Evolutionary conservation across 2,888 invertebrate genomes (phyloP), one percentile per base, ranked within the genome.

Genomic region (Argyra leucocephala): DNA sequence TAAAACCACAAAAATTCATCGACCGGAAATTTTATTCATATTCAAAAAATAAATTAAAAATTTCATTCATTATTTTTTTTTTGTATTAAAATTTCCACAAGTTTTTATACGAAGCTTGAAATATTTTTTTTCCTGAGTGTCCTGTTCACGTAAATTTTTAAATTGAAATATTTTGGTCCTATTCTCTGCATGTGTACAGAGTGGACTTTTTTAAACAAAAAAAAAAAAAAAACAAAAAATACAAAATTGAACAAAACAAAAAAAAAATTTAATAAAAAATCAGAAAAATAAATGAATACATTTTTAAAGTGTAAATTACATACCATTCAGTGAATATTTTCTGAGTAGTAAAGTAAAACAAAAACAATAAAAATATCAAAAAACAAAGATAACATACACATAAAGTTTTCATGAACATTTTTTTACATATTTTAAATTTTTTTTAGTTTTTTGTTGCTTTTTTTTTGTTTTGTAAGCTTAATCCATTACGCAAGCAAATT

Each of bases 21-120:
- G 37, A 37, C 37, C 37, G 37, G 37, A 37, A 37, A 37, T 37
- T 37, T 37, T 37, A 37, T 37, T 37, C 37, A 37, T 37, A 37
- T 37, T 37, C 37, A 15, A 12, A 37, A 37, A 37, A 37, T 37
- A 37, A 37, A 37, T 37, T 10, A 37, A 37, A 37, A 12, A 15
- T 37, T 37, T 37, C 37, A 37, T 37, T 15, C 12, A 10, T 15
- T 37, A 15, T 37, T 37, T 37, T 3, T 37, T 15, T 37, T 37
- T 37, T 37, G 5, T 31, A 10, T 31, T 31, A 31, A n/a, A n/a
- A 31, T 31, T 31, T 31, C 10, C 31, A 31, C 31, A 31, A 31
- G 31, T 37, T 37, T 37, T 37, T 37, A 37, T 37, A 9, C 12
- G 12, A 37, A 37, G 12, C 15, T 12, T 31, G 6, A 5, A 31